Evolutionary conservation across 2,888 invertebrate genomes (phyloP).

Genomic region (Campoletis raptor): DNA sequence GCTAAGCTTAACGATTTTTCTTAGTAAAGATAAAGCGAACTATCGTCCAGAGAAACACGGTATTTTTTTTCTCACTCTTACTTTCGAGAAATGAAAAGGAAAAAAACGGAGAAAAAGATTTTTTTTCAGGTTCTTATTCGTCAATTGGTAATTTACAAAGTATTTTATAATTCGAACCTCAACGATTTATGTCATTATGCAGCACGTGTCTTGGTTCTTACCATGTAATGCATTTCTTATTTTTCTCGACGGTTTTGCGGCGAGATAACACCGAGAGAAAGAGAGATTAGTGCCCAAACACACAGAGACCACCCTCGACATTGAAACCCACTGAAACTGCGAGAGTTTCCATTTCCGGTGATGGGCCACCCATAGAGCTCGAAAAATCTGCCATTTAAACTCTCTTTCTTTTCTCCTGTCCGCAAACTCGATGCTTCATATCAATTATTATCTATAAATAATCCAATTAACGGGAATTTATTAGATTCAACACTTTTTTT

Average conservation of each 20-base stretch:
- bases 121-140: slow-evolving; percentile 17
- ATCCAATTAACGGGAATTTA: slow-evolving; percentile 9
- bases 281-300: slow-evolving; percentile 11
- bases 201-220: slow-evolving; percentile 29
- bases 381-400: neutral
- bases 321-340: slow-evolving; percentile 33
- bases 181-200: slow-evolving; percentile 45
- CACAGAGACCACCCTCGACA: slow-evolving; percentile 28
- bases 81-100: neutral
- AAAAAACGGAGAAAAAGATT: slow-evolving; percentile 9
- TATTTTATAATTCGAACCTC: slow-evolving; percentile 29
- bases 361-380: slow-evolving; percentile 44
- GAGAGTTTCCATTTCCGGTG: slow-evolving; percentile 32
- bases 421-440: neutral
- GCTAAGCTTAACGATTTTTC: slow-evolving; percentile 23
- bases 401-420: neutral
- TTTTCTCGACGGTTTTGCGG: slow-evolving; percentile 29
- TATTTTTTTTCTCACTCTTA: neutral
- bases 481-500: neutral
- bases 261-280: slow-evolving; percentile 23
- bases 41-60: slow-evolving; percentile 4
- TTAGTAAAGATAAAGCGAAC: slow-evolving; percentile 60
- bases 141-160: slow-evolving; percentile 31
- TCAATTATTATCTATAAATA: slow-evolving; percentile 22
- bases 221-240: slow-evolving; percentile 42